Percentiles rank a stretch among this genome's conserved stretches.
Conservation (phyloP, 2,113 vertebrate species). For the Sinosuthora webbiana region DNA sequence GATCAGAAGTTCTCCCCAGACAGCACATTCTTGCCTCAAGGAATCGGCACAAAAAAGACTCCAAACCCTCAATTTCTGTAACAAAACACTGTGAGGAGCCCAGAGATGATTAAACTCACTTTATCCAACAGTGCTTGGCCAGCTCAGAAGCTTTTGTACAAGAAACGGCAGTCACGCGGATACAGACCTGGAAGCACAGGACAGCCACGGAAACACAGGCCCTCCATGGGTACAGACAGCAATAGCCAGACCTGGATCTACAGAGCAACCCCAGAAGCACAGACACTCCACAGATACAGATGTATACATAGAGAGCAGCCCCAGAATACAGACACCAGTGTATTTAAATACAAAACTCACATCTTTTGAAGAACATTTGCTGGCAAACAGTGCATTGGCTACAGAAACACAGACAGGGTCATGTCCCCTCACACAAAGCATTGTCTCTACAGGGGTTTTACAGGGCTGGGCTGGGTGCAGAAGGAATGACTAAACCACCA, state of each 20-base stretch:
- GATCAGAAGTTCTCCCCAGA: neutral
- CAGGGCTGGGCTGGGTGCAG: neutral
- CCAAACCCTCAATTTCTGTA: neutral
- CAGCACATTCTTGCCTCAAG: neutral
- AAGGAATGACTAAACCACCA: neutral
- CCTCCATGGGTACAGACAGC: neutral
- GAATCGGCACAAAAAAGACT: neutral
- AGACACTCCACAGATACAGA: neutral
- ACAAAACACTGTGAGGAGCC: neutral
- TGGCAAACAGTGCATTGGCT: neutral
- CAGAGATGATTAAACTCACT: neutral
- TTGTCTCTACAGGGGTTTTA: neutral
- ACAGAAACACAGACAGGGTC: neutral
- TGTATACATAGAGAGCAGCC: neutral
- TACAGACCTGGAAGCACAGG: neutral
- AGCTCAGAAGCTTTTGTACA: neutral
- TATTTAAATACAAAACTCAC: neutral
- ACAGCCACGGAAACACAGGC: neutral
- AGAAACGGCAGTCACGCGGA: rapidly evolving
- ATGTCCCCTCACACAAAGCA: neutral
- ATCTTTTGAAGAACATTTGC: neutral
- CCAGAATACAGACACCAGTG: neutral
- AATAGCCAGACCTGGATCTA: neutral
- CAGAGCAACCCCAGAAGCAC: neutral
- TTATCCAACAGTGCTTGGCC: neutral